Percentiles rank a stretch among this genome's conserved stretches.
Conservation (phyloP, 2,797 vertebrate species). For the Pantherophis alleghaniensis region DNA sequence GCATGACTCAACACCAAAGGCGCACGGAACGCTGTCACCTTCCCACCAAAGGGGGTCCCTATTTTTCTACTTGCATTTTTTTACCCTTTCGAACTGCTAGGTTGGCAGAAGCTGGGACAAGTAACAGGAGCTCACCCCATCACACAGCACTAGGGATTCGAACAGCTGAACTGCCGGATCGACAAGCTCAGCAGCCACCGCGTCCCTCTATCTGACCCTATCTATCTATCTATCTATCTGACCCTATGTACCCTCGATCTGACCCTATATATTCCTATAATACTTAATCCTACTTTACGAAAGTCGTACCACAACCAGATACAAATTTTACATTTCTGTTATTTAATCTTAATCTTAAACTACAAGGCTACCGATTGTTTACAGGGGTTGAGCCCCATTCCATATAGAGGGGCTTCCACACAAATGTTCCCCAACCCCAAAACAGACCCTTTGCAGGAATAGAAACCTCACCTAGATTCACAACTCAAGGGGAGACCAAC, state of each 20-base stretch:
- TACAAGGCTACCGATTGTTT: not conserved
- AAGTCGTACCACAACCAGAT: not conserved
- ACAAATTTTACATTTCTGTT: not conserved
- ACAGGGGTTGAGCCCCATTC: not conserved
- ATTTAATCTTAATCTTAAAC: not conserved
- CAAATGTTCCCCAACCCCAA: not conserved
- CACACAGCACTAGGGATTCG: too few relatives aligned
- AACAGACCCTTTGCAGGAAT: not conserved
- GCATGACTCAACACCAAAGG: too few relatives aligned
- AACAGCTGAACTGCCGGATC: too few relatives aligned
- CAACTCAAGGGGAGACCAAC: not conserved
- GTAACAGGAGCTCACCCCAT: too few relatives aligned
- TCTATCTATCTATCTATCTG: too few relatives aligned
- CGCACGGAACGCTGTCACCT: too few relatives aligned
- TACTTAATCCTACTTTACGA: not conserved
- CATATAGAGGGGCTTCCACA: not conserved
- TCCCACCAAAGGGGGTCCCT: too few relatives aligned
- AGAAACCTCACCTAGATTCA: not conserved
- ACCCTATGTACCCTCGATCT: not conserved
- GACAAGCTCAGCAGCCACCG: too few relatives aligned
- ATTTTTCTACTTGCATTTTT: too few relatives aligned
- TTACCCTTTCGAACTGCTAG: too few relatives aligned
- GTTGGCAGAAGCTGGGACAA: too few relatives aligned
- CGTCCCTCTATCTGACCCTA: too few relatives aligned
- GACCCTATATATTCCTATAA: not conserved